Percentiles rank a stretch among this genome's conserved stretches.
Evolutionary conservation across 2,888 invertebrate species (phyloP).

Genomic region (Xylota segnis): DNA sequence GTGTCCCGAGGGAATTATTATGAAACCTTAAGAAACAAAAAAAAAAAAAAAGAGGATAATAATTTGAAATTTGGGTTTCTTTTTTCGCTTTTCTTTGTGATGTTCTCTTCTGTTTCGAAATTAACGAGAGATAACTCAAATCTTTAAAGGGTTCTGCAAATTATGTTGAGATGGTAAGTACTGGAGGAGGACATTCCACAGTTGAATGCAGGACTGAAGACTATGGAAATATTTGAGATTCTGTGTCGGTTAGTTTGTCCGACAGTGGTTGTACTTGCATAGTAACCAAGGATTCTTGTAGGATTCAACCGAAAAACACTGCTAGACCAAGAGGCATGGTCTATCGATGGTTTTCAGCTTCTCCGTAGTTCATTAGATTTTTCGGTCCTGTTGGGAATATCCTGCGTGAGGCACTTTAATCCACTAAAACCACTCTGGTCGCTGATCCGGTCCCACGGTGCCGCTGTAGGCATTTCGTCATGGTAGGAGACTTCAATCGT

Average conservation of each 20-base stretch:
- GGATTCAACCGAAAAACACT: too few relatives aligned
- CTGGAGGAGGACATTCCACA: background rate
- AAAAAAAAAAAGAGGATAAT: slow-evolving; percentile 38
- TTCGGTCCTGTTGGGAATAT: too few relatives aligned
- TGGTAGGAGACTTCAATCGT: too few relatives aligned
- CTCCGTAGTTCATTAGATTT: too few relatives aligned
- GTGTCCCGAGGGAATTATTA: slow-evolving; percentile 22
- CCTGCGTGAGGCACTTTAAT: too few relatives aligned
- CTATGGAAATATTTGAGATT: background rate
- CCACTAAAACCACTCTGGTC: too few relatives aligned
- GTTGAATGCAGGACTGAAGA: background rate
- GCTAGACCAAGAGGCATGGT: too few relatives aligned
- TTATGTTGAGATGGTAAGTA: background rate
- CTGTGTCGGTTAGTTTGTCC: background rate
- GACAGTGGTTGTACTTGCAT: background rate
- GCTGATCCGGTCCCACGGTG: too few relatives aligned
- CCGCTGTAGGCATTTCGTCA: too few relatives aligned
- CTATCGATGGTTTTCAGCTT: too few relatives aligned
- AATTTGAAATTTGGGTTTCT: slow-evolving; percentile 29
- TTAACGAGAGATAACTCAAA: slow-evolving; percentile 6
- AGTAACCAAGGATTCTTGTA: too few relatives aligned
- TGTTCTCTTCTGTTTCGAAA: background rate
- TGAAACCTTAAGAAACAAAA: slow-evolving; percentile 26
- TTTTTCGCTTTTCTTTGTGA: slow-evolving; percentile 1
- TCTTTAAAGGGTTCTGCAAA: background rate